Evolutionary conservation across 64 coral and sea anemone species (phyloP), one percentile per base, ranked within the genome.

Genomic region (Pocillopora verrucosa): DNA sequence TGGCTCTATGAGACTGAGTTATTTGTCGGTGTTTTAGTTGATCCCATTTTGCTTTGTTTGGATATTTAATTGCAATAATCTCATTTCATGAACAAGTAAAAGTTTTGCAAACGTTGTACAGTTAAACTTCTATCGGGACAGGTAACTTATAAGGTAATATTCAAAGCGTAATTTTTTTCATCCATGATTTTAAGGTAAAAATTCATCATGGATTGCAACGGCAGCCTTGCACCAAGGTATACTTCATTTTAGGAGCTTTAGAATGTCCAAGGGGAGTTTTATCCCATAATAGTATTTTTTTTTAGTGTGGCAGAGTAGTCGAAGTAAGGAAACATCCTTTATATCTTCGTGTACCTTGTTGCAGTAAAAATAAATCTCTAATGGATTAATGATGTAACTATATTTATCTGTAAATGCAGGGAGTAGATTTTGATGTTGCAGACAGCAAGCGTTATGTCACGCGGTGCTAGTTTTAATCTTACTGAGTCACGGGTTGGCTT

Each of bases 51-150:
- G 9, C 4, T 72, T 0, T 84, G 15, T 38, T 34, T 72, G 20
- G 35, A 56, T 84, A 70, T 84, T 84, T 84, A 84, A 84, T 70
- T 19, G 13, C 16, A 22, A n/a, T 37, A 56, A 84, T 84, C 37
- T 59, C 56, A 41, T 56, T 41, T 83, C 5, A 63, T 20, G 9
- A 83, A 35, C 35, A 57, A 36, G 35, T 9, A 38, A 65, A 70
- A 45, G 62, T 19, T 72, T 51, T 36, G 20, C 82, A 72, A 84
- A 72, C 82, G 82, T 84, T 84, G 82, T 84, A 84, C 82, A 84
- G 82, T 56, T 84, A 1, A 22, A 19, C 38, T 56, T 56, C 17
- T 38, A 11, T 84, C n/a, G 36, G 24, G 10, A 20, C 56, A 62
- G 11, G 2, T 61, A 84, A 24, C 68, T 69, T 70, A 45, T 56